Base-by-base conservation (phyloP, 2,888 invertebrate species). In the Cryptosula pallasiana region DNA sequence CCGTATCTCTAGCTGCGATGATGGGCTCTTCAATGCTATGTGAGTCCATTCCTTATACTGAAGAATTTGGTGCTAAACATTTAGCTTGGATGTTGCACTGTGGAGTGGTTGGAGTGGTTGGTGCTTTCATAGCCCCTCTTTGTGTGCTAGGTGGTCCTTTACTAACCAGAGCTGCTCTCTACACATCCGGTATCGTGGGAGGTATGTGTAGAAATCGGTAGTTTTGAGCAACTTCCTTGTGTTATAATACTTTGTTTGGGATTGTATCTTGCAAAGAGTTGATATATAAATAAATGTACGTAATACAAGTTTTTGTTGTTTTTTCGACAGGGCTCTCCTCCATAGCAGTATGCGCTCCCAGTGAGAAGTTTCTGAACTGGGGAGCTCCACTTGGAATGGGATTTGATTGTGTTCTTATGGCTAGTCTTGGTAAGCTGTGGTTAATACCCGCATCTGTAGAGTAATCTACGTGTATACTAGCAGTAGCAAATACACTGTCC, bases 321-420 rank as follows among this genome's bases (percentile, higher is more conserved):
- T 71, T 73, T 72, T 25, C 75, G 77, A n/a, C 76, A 78, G 96
- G 97, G 1, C 87, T 99, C 70, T 95, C 96, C 73, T 90, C 95
- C 1, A 89, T 98, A 57, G 97, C 98, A 0, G 90, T 92, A 69
- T 97, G 95, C 87, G 98, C 98, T 1, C 99, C 98, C 0, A 95
- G 93, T 82, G 97, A 98, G 78, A 94, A 95, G 80, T 99, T 99
- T 86, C 87, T 99, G 71, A 91, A 91, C 81, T 93, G 96, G 93
- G 94, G 94, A 72, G 98, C 94, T 2, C 96, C 98, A 0, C 87
- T 99, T 45, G 95, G 95, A 0, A 93, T 97, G 89, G 98, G 98
- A 2, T 87, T 99, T 29, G 98, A 97, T 69, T 91, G 94, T 2
- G 96, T 99, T 5, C 94, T 98, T 84, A 94, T 91, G 29, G 92